Conservation (phyloP, 1,140 invertebrate species). For the Steinernema khuongi region DNA sequence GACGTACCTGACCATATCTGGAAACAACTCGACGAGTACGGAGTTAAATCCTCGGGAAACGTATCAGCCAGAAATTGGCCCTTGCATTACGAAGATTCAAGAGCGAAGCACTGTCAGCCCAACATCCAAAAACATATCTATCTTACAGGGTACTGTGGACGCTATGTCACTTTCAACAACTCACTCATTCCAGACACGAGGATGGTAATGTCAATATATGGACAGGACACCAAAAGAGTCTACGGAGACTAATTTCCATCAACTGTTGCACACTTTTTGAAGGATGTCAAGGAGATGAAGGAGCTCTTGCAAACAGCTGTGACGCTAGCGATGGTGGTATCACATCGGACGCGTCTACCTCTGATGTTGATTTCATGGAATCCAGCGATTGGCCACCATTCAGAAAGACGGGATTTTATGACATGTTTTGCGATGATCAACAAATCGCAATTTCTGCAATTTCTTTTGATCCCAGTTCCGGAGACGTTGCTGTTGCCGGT, state of each 20-base stretch:
- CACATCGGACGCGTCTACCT: neutral
- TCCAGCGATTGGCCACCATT: neutral
- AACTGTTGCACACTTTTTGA: neutral
- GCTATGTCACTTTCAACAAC: neutral
- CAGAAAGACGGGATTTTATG: neutral
- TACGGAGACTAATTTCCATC: neutral
- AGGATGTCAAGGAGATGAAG: neutral
- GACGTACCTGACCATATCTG: neutral
- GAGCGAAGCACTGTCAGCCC: too few species aligned
- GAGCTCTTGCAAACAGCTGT: neutral
- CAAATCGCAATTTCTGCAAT: neutral
- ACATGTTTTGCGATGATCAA: neutral
- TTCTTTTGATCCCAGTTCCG: neutral
- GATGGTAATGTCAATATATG: neutral
- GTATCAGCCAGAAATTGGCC: neutral
- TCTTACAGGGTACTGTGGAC: neutral
- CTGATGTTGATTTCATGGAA: neutral
- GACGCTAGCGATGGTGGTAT: neutral
- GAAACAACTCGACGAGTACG: neutral
- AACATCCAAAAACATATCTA: neutral
- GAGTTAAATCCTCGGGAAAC: neutral
- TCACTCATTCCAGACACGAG: neutral
- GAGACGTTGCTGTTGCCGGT: neutral
- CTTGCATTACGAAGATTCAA: neutral
- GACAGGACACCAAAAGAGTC: neutral